Base-by-base conservation (phyloP, 2,797 vertebrate genomes). In the Anolis apletophallus region DNA sequence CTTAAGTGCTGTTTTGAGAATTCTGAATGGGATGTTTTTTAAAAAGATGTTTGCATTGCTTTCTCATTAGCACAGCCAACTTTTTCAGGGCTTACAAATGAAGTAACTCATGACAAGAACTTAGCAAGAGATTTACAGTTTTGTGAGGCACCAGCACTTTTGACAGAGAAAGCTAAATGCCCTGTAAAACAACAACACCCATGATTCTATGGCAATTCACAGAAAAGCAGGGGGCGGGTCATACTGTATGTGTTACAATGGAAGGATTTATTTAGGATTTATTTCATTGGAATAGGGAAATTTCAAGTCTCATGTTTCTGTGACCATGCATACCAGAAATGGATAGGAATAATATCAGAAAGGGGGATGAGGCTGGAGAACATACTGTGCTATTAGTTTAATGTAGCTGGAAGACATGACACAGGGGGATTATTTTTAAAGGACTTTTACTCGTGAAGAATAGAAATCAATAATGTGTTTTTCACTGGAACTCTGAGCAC, bases 381-480 rank as follows among this genome's bases (percentile, higher is more conserved):
- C 29, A 50, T 34, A 76, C 55, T 46, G 1, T 5, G 0, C 0
- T 1, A 0, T n/a, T 78, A 4, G 54, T 87, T 90, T 55, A 61
- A 78, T 85, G 71, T n/a, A 13, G 68, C 75, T 88, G 64, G 72
- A 73, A 87, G 83, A 75, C 77, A 69, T 32, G 34, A 40, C 14
- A 0, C 73, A 2, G 0, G 85, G 79, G 89, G 83, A 50, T 91
- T 36, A 75, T 75, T 0, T 73, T 40, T 7, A n/a, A 50, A 83
- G 84, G 80, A 73, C 3, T 84, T 69, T 90, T 88, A 54, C 92
- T 67, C 81, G 84, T 73, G 81, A 82, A 85, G 0, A 0, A 74
- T 85, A 69, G 82, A 86, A 80, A 1, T 0, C 1, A 73, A 83
- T 85, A 86, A 75, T n/a, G 0, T 23, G 88, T 61, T 17, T 91